Evolutionary conservation across 1,140 invertebrate genomes (phyloP).

Genomic region (Lineus longissimus): DNA sequence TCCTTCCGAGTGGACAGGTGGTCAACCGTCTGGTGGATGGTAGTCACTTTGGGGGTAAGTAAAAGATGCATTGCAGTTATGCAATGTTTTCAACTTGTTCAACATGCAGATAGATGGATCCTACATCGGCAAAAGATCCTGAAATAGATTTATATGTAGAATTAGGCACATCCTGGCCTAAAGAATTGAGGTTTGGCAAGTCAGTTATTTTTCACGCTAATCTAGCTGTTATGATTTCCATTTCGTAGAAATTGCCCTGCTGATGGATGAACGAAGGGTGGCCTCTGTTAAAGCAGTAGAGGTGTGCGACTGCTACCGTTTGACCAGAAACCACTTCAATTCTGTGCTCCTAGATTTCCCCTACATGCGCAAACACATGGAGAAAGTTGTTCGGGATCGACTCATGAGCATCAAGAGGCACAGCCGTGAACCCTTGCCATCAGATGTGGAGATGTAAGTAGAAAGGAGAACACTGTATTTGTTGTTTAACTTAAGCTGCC

Average conservation of each 20-base stretch:
- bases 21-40: conserved; percentile 8
- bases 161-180: too few relatives aligned
- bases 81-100: too few relatives aligned
- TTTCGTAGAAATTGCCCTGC: conserved; percentile 3
- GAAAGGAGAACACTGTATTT: too few relatives aligned
- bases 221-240: too few relatives aligned
- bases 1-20: not conserved
- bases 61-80: not conserved
- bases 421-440: not conserved
- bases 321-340: not conserved
- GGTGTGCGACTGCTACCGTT: not conserved
- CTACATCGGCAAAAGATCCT: too few relatives aligned
- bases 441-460: not conserved
- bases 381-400: not conserved
- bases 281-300: not conserved
- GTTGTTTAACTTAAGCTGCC: too few relatives aligned
- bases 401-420: not conserved
- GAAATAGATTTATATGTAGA: too few relatives aligned
- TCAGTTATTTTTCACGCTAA: too few relatives aligned
- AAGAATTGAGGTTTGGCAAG: too few relatives aligned
- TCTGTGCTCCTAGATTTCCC: not conserved
- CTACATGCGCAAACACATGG: not conserved
- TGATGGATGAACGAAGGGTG: not conserved
- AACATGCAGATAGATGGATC: too few relatives aligned
- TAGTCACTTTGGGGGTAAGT: conserved; percentile 9